Conservation (phyloP, 2,113 vertebrate species). For the Chlorocebus sabaeus region DNA sequence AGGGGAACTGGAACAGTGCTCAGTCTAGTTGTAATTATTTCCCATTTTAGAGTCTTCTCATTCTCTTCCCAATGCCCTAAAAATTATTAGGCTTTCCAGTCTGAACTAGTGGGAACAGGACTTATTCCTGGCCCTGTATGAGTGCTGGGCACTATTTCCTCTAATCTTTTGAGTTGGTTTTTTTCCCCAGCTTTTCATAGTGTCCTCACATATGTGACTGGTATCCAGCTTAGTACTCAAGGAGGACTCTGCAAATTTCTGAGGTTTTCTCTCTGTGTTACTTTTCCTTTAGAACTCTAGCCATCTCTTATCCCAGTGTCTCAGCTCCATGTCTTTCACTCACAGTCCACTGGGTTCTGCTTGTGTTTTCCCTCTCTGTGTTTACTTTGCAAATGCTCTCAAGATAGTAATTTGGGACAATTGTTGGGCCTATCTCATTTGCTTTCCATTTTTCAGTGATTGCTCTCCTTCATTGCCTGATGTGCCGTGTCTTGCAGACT, state of each 20-base stretch:
- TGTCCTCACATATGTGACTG: neutral
- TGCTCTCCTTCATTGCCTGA: neutral
- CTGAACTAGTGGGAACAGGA: neutral
- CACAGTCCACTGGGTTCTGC: neutral
- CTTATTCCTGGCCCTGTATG: neutral
- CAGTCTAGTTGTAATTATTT: neutral
- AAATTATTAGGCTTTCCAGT: neutral
- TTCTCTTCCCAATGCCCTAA: neutral
- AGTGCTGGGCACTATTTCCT: neutral
- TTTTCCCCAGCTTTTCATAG: neutral
- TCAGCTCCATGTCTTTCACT: neutral
- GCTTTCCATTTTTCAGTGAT: constrained; percentile 19
- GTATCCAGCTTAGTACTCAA: neutral
- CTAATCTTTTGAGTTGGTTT: neutral
- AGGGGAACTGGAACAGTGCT: neutral
- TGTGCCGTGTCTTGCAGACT: neutral
- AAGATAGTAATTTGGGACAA: neutral
- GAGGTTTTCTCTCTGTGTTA: neutral
- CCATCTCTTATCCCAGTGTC: neutral
- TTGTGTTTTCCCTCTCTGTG: neutral
- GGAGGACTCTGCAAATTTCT: neutral
- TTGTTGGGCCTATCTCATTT: neutral
- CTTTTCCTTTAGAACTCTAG: neutral
- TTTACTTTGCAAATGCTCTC: neutral
- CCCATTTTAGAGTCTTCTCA: neutral